A percentile compares a stretch with the other conserved stretches of the same genome.
phyloP scores from a whole-genome alignment of 2,888 invertebrate species.

The Eueremaeus valkanovi region DNA sequence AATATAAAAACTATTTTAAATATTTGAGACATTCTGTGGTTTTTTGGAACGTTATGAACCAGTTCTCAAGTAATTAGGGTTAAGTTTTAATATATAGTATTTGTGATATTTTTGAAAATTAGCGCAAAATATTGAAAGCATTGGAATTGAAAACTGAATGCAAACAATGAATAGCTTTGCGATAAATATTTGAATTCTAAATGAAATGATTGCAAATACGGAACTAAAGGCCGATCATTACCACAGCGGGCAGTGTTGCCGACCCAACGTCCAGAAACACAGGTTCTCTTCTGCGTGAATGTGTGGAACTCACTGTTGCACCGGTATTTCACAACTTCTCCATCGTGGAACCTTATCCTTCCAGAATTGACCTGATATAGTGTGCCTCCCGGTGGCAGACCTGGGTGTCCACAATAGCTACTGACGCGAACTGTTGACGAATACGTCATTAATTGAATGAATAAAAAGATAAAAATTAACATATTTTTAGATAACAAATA shows the following conservation, averaged over 20 bases:
- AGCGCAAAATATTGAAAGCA: too few species aligned
- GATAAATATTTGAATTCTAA: neutral
- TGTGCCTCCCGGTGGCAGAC: neutral
- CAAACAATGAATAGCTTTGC: neutral
- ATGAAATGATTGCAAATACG: neutral
- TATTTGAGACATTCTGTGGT: too few species aligned
- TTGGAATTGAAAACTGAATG: too few species aligned
- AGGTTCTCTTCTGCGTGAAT: neutral
- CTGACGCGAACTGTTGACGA: too few species aligned
- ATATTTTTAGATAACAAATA: too few species aligned
- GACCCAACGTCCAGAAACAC: slow-evolving; percentile 14
- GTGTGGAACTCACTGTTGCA: neutral
- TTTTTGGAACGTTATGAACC: too few species aligned
- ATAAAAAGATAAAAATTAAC: too few species aligned
- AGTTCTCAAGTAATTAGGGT: too few species aligned
- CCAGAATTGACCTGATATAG: neutral
- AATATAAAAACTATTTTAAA: too few species aligned
- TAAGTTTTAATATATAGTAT: too few species aligned
- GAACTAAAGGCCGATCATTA: neutral
- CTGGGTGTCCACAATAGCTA: slow-evolving; percentile 17
- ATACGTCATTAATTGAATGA: too few species aligned
- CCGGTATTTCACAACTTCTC: slow-evolving; percentile 5
- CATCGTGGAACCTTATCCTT: slow-evolving; percentile 2
- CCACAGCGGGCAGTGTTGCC: slow-evolving; percentile 19
- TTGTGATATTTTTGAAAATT: too few species aligned